Base-by-base conservation (phyloP, 2,113 vertebrate genomes). In the Oreamnos americanus region DNA sequence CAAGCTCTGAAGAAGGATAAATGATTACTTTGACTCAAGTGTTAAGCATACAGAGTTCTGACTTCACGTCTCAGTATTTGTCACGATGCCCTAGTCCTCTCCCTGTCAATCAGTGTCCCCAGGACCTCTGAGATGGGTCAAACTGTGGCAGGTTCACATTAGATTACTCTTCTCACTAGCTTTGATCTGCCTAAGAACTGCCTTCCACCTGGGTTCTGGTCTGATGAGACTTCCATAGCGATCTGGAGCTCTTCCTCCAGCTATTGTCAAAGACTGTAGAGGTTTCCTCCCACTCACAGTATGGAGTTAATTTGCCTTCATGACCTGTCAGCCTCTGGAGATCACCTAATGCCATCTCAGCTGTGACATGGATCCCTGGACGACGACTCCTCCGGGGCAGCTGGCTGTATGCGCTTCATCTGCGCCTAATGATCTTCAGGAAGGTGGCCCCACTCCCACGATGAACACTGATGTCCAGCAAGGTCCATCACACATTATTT, bases 291-390 rank as follows among this genome's bases (percentile, higher is more conserved):
- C 43, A 84, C 33, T 90, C 47, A 57, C 58, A 76, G 23, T 25
- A 28, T 92, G 87, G 55, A 92, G 74, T 74, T 97, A 90, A 96
- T 97, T 92, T 97, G 62, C 74, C 53, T 96, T 96, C 60, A 6
- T 87, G 51, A 79, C 79, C 71, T 87, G 45, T 94, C 87, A 97
- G 71, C 62, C 88, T 87, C 91, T 74, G 30, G 79, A 36, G 92
- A 57, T 87, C 71, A 90, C 49, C 55, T 51, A 96, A 74, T 36
- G 36, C 62, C 87, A 87, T 84, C 79, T 84, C 23, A 11, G 13
- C 43, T 93, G 23, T 90, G 39, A 93, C 43, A 83, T 10, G 14
- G 87, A 60, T 82, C 55, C 60, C n/a, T 28, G 53, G 45, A 87
- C 25, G 51, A 84, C 26, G 76, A 2, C 28, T 87, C 47, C 57